Base-by-base conservation (phyloP, 2,797 vertebrate genomes). In the Pagetopsis macropterus region DNA sequence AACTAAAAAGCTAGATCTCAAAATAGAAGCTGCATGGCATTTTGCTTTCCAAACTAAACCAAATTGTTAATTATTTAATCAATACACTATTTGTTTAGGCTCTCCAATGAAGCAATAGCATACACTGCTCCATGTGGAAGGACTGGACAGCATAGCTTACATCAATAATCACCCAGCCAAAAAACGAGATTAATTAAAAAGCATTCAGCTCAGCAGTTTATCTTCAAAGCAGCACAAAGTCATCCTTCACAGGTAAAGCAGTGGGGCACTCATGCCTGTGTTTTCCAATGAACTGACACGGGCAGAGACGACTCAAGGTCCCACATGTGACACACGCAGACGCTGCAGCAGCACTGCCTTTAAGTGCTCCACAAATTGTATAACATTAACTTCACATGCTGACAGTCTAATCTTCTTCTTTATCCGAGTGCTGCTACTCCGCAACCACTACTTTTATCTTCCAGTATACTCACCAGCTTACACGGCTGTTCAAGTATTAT, bases 381-480 rank as follows among this genome's bases (percentile, higher is more conserved):
- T 61, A 91, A 90, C 78, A 65, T 82, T 11, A 73, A 86, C 69
- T 83, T 60, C 65, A 9, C 62, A 33, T 49, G 31, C 65, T 76
- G 75, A 67, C 79, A 71, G 46, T 31, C 23, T 14, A 56, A 49
- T 65, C 12, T 15, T 3, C 11, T n/a, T 64, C 31, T 37, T 37
- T 37, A 37, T 37, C 8, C 19, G 16, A 70, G 19, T 16, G 54
- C 33, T 44, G 40, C 17, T 11, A 21, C 27, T 50, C 23, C 14
- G 2, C 44, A 23, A 1, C 2, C n/a, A 19, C 45, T 43, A 33
- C 74, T 63, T 75, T 50, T 15, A 56, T 27, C 31, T 64, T 2
- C 5, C 54, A 54, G 50, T 33, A 64, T 79, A 93, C 94, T 94
- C 88, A 94, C 94, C 93, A 46, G 76, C 61, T 71, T 44, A 56